These are phyloP conservation scores for Steatornis caripensis DNA, from an alignment of 2,113 vertebrate genomes.

Conservation along the genomic window DNA sequence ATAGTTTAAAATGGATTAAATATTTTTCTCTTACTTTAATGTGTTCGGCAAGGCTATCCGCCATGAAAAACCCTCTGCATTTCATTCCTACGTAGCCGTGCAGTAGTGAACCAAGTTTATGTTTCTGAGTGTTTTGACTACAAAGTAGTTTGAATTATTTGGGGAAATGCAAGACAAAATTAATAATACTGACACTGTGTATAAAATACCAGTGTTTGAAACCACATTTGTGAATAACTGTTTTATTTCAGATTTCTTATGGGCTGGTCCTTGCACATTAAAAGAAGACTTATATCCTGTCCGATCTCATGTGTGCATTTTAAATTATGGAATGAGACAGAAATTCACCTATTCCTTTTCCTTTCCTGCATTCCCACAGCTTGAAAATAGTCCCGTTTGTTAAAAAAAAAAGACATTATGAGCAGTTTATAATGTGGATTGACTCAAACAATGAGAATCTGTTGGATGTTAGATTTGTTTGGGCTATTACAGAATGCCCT, in stretches of 20 bases:
- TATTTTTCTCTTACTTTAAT: slow-evolving; percentile 13
- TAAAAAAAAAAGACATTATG: background rate
- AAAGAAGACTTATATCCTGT: slow-evolving; percentile 18
- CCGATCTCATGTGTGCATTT: background rate
- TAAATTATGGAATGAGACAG: slow-evolving; percentile 1
- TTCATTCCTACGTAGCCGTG: slow-evolving; percentile 1
- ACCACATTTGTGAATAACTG: slow-evolving; percentile 50
- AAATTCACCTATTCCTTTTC: slow-evolving; percentile 4
- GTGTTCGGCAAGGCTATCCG: background rate
- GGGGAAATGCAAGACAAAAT: slow-evolving; percentile 47
- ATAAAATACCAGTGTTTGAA: slow-evolving; percentile 55
- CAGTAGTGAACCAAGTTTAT: slow-evolving; percentile 29
- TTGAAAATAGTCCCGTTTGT: background rate
- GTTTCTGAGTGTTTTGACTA: slow-evolving; percentile 59
- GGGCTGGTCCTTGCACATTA: background rate
- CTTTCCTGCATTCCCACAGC: background rate
- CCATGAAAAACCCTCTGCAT: slow-evolving; percentile 13
- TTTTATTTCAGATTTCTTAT: slow-evolving; percentile 56
- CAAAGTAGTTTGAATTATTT: slow-evolving; percentile 47
- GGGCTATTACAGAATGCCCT: slow-evolving; percentile 24
- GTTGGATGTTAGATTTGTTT: slow-evolving; percentile 34
- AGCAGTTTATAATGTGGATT: background rate
- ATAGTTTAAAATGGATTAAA: slow-evolving; percentile 26
- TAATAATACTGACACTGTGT: slow-evolving; percentile 61
- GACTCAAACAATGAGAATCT: slow-evolving; percentile 51